Evolutionary conservation across 1,140 invertebrate species (phyloP).

Genomic region (Idris sp.): DNA sequence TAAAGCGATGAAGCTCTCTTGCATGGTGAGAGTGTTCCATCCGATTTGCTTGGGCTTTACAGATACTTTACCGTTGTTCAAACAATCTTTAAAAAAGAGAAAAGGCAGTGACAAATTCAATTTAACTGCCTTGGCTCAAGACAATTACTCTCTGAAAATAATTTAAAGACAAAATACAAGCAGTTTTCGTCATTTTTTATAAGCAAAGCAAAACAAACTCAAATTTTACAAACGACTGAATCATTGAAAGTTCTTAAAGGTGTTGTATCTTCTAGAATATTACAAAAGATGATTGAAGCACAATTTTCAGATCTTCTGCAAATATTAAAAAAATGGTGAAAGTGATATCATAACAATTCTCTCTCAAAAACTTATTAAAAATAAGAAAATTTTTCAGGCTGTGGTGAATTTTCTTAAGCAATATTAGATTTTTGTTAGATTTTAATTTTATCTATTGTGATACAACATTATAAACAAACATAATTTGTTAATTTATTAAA

Average conservation of each 20-base stretch:
- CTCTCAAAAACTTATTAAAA: slow-evolving; percentile 21
- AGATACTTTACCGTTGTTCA: slow-evolving; percentile 21
- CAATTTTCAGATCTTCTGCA: slow-evolving; percentile 9
- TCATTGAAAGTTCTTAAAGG: slow-evolving; percentile 5
- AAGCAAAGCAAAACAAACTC: slow-evolving; percentile 7
- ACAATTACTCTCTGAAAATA: slow-evolving; percentile 14
- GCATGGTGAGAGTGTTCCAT: too few relatives aligned
- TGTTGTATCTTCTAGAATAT: slow-evolving; percentile 22
- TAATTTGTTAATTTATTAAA: too few relatives aligned
- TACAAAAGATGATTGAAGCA: slow-evolving; percentile 17
- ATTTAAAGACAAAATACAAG: too few relatives aligned
- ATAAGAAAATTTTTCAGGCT: slow-evolving; percentile 21
- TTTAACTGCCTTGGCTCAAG: neutral
- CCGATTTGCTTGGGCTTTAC: slow-evolving; percentile 12
- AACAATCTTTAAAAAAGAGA: slow-evolving; percentile 15
- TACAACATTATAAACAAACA: too few relatives aligned
- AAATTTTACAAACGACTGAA: slow-evolving; percentile 3
- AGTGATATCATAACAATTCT: slow-evolving; percentile 3
- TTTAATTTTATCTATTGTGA: too few relatives aligned
- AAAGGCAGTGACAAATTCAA: slow-evolving; percentile 12
- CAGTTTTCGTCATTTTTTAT: slow-evolving; percentile 21
- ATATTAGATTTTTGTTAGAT: too few relatives aligned
- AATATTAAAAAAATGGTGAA: slow-evolving; percentile 13
- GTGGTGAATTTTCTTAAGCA: slow-evolving; percentile 14
- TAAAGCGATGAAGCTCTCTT: slow-evolving; percentile 4